Base-by-base conservation (phyloP, 2,113 vertebrate genomes). In the Procavia capensis region DNA sequence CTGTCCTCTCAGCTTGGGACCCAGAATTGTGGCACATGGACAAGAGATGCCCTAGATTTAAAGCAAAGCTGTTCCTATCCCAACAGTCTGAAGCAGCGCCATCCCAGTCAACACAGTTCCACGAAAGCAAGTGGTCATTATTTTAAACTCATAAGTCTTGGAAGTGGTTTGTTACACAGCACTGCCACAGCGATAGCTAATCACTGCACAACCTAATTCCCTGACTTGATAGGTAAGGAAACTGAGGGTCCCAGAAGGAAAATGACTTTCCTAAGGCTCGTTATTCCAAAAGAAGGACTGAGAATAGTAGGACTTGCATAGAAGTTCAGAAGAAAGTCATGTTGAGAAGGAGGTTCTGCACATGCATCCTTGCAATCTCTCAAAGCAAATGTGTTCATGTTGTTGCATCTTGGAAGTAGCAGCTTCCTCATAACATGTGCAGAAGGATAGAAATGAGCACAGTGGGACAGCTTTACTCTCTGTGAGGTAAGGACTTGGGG, bases 401-500 rank as follows among this genome's bases (percentile, higher is more conserved):
- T 4, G 0, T 39, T 61, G 34, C 31, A 8, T 8, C 11, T 78
- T 85, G 59, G 36, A 19, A 57, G 16, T 17, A 66, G 29, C 10
- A 81, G 19, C 6, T 3, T 50, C 66, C 63, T 6, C 16, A 6
- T 31, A 9, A 7, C 59, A 39, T 9, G 6, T 19, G 64, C 54
- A 85, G 45, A 89, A 5, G 47, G 4, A 86, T 70, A 82, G 50
- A 68, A 31, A 8, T n/a, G 22, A 75, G 45, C 14, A 47, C 34
- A 80, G 0, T 24, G n/a, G 10, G 22, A 68, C 43, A 29, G 34
- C 3, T 17, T 90, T 22, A 13, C 0, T 3, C 6, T 50, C n/a
- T 43, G 5, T 20, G 64, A n/a, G 8, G 6, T 22, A 11, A 0
- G 0, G 2, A 50, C 5, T 39, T 70, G 16, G 5, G 20, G 0